These are phyloP conservation scores for Notolepis coatsorum DNA, from an alignment of 2,797 vertebrate genomes.

Conservation along the genomic window DNA sequence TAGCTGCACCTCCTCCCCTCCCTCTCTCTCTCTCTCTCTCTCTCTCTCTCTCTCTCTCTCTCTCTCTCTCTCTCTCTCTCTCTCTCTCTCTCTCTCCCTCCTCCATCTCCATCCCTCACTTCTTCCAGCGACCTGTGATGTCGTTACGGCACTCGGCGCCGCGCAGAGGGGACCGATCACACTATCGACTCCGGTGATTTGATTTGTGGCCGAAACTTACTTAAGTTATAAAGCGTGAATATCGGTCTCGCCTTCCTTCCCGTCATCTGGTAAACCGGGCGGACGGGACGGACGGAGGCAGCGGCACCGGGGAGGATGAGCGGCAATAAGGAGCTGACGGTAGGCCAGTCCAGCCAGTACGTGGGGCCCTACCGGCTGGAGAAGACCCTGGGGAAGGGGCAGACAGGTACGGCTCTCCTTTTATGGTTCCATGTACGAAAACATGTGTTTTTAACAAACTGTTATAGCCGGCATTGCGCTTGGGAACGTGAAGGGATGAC, in stretches of 20 bases:
- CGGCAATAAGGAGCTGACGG: constrained; percentile 83
- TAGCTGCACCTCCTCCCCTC: constrained; percentile 22
- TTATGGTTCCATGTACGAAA: too few relatives aligned
- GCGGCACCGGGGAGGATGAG: constrained; percentile 76
- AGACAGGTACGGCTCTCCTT: constrained; percentile 92
- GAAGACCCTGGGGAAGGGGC: constrained; percentile 94
- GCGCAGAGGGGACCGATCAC: constrained; percentile 61
- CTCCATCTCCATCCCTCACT: constrained; percentile 7
- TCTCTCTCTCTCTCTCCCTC: constrained; percentile 7
- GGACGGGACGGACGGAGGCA: background rate
- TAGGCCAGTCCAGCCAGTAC: constrained; percentile 87
- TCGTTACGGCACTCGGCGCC: constrained; percentile 61
- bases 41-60: constrained; percentile 36
- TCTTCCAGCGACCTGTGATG: constrained; percentile 57
- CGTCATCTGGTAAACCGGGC: constrained; percentile 6
- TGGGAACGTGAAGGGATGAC: too few relatives aligned
- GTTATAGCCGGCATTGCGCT: too few relatives aligned
- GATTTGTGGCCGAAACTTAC: constrained; percentile 65
- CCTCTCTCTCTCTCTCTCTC: constrained; percentile 14
- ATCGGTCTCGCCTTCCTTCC: constrained; percentile 19
- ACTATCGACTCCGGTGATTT: constrained; percentile 44
- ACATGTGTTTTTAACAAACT: too few relatives aligned
- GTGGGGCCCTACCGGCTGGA: constrained; percentile 94
- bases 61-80: constrained; percentile 10
- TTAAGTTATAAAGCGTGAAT: constrained; percentile 26